Percentiles rank a stretch among this genome's conserved stretches.
These are phyloP conservation scores for Apostichopus parvimensis DNA, from an alignment of 35 echinoderm and acorn worm species.

Conservation along the genomic window DNA sequence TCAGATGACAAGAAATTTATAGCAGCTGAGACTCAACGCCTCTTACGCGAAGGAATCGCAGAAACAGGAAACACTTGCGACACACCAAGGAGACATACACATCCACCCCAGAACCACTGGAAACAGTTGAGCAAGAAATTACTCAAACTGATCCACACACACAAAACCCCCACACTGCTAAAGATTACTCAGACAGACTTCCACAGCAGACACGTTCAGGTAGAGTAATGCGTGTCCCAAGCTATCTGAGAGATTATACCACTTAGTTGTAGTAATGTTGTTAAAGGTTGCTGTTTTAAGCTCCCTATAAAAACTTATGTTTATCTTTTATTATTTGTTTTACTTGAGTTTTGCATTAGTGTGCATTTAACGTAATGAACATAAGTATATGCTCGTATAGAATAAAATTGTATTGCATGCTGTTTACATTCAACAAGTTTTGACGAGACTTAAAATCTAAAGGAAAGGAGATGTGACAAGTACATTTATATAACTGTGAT, in stretches of 20 bases:
- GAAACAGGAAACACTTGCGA: constrained; percentile 53
- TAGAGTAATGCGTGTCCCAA: background rate
- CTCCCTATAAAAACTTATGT: background rate
- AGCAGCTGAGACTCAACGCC: constrained; percentile 6
- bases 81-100: constrained; percentile 33
- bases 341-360: background rate
- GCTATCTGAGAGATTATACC: background rate
- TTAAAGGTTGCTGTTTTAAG: no score
- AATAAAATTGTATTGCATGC: background rate
- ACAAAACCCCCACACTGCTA: background rate
- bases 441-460: background rate
- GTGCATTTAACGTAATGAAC: no score
- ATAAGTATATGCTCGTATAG: background rate
- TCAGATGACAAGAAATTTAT: constrained; percentile 32
- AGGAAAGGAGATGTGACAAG: constrained; percentile 32
- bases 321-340: background rate
- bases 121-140: background rate
- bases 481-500: background rate
- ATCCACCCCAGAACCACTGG: background rate
- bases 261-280: background rate
- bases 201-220: background rate
- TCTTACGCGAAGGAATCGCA: constrained; percentile 20
- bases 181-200: background rate
- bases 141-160: background rate
- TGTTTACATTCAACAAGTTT: background rate